Conservation (phyloP, 2,888 invertebrate genomes). For the Pristionchus exspectatus region DNA sequence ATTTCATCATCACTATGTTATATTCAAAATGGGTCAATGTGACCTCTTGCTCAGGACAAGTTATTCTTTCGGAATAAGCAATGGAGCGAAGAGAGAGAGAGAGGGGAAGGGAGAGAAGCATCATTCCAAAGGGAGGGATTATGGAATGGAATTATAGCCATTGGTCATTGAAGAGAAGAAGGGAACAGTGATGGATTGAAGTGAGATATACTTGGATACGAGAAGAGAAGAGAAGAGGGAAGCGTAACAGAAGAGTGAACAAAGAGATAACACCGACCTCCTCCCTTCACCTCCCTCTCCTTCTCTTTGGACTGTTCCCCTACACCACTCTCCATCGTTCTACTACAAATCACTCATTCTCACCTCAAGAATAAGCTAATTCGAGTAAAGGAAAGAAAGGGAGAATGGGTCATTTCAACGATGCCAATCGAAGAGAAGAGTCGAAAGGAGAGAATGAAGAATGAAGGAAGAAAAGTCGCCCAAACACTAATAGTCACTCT, state of each 20-base stretch:
- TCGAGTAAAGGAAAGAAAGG: conserved; percentile 27
- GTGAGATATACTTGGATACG: neutral
- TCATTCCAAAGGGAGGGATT: neutral
- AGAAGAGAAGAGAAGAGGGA: neutral
- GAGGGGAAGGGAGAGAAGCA: neutral
- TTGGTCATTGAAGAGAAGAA: neutral
- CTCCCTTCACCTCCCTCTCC: neutral
- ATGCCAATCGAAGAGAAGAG: conserved; percentile 21
- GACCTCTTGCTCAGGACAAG: neutral
- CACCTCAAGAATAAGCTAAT: conserved; percentile 28
- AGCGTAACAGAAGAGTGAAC: conserved; percentile 13
- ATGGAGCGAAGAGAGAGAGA: neutral
- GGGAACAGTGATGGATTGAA: neutral
- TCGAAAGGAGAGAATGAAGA: conserved; percentile 23
- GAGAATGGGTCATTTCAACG: conserved; percentile 7
- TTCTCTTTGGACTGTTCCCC: neutral
- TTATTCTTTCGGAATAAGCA: conserved; percentile 3
- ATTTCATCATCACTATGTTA: neutral
- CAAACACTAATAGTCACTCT: conserved; percentile 4
- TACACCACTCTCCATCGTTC: neutral
- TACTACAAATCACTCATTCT: conserved; percentile 11
- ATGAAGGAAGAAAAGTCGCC: neutral
- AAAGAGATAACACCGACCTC: conserved; percentile 3
- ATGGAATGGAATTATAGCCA: neutral
- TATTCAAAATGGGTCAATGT: neutral